phyloP scores from a whole-genome alignment of 2,888 invertebrate species.

The Chymomyza caudatula region DNA sequence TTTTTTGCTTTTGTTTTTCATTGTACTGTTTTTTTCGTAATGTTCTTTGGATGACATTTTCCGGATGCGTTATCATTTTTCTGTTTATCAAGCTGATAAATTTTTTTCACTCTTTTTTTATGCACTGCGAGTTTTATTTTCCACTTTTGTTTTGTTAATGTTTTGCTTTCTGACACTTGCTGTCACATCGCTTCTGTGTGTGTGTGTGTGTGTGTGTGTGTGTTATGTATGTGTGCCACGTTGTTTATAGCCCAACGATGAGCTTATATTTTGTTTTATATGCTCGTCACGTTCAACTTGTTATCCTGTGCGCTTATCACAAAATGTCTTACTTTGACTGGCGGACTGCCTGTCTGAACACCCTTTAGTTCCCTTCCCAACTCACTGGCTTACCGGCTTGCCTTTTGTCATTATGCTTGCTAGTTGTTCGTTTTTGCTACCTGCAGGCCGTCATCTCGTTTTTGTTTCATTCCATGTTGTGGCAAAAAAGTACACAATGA shows the following conservation, averaged over 20 bases:
- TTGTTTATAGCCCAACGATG: conserved; percentile 48
- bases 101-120: background rate
- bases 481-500: conserved; percentile 32
- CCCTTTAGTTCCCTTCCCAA: conserved; percentile 13
- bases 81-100: background rate
- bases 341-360: conserved; percentile 23
- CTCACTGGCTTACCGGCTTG: conserved; percentile 7
- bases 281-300: conserved; percentile 60
- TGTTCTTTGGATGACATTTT: conserved; percentile 28
- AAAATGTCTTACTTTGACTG: conserved; percentile 58
- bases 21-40: background rate
- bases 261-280: conserved; percentile 33
- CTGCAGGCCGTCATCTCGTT: background rate
- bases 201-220: background rate
- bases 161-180: conserved; percentile 52
- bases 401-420: conserved; percentile 50
- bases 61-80: conserved; percentile 37
- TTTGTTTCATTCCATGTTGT: background rate
- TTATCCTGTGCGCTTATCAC: conserved; percentile 59
- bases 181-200: conserved; percentile 34
- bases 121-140: conserved; percentile 6
- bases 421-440: conserved; percentile 19
- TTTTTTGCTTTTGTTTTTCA: background rate
- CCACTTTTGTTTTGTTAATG: conserved; percentile 45
- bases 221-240: conserved; percentile 25